A percentile compares a stretch with the other conserved stretches of the same genome.
phyloP scores from a whole-genome alignment of 1,140 invertebrate genomes.

The Sminthurides bifidus region DNA sequence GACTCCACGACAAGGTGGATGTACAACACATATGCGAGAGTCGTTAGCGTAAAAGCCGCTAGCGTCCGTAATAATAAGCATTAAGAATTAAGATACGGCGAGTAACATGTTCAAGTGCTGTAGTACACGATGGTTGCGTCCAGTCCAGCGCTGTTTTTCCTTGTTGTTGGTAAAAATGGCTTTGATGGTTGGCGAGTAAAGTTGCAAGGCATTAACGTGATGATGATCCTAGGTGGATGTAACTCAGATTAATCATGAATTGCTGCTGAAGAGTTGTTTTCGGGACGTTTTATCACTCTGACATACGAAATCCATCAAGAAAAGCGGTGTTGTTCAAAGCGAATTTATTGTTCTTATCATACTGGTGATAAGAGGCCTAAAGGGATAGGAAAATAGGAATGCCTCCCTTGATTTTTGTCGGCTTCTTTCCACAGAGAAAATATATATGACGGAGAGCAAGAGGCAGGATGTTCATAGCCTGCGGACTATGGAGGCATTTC shows the following conservation, averaged over 20 bases:
- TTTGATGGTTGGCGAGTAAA: background rate
- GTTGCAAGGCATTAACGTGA: background rate
- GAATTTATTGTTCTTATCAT: constrained; percentile 33
- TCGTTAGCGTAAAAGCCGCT: too few relatives aligned
- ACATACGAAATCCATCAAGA: constrained; percentile 24
- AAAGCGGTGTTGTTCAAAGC: constrained; percentile 21
- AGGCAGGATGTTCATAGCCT: constrained; percentile 13
- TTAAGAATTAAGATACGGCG: too few relatives aligned
- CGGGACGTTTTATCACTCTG: constrained; percentile 24
- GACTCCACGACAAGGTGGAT: too few relatives aligned
- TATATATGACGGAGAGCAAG: background rate
- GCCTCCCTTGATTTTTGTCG: constrained; percentile 17
- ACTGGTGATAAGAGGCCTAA: constrained; percentile 30
- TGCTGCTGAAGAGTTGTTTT: constrained; percentile 22
- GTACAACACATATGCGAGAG: too few relatives aligned
- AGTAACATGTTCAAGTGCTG: too few relatives aligned
- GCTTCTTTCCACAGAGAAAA: constrained; percentile 9
- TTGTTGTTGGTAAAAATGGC: too few relatives aligned
- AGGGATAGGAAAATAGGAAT: constrained; percentile 27
- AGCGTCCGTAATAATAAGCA: too few relatives aligned
- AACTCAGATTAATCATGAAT: constrained; percentile 24
- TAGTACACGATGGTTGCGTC: too few relatives aligned
- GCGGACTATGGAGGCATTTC: background rate
- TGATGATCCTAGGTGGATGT: constrained; percentile 7
- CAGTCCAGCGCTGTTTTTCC: too few relatives aligned